Evolutionary conservation across 2,113 vertebrate genomes (phyloP).

Genomic region (Salvelinus fontinalis): DNA sequence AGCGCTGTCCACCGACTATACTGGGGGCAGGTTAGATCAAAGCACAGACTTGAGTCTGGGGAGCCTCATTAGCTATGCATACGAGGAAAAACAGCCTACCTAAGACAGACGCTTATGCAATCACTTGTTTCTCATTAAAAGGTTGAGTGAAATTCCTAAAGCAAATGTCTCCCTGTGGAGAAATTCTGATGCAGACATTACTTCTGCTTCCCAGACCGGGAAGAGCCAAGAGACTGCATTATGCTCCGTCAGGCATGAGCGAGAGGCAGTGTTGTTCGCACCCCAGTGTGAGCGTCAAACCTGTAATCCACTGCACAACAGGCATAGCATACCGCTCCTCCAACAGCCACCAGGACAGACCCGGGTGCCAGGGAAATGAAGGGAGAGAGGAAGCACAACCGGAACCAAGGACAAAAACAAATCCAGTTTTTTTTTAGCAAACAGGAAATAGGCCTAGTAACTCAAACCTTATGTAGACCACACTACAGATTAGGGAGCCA

Average conservation of each 20-base stretch:
- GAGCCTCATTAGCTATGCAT: conserved; percentile 31
- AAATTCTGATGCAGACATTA: neutral
- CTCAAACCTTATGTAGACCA: neutral
- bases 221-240: conserved; percentile 33
- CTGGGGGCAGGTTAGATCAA: conserved; percentile 41
- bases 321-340: conserved; percentile 25
- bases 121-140: conserved; percentile 21
- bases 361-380: conserved; percentile 39
- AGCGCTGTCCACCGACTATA: conserved; percentile 24
- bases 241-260: conserved; percentile 38
- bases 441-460: neutral
- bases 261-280: conserved; percentile 50
- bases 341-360: conserved; percentile 34
- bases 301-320: conserved; percentile 37
- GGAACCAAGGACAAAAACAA: conserved; percentile 44
- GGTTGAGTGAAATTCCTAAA: neutral
- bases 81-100: conserved; percentile 2
- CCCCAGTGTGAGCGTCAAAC: conserved; percentile 57
- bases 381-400: conserved; percentile 29
- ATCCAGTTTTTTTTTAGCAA: neutral
- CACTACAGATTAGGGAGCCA: too few species aligned
- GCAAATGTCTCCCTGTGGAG: neutral
- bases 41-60: conserved; percentile 28
- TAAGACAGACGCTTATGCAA: conserved; percentile 9
- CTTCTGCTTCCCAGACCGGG: neutral